phyloP scores from a whole-genome alignment of 2,113 vertebrate species.

The Perca fluviatilis region DNA sequence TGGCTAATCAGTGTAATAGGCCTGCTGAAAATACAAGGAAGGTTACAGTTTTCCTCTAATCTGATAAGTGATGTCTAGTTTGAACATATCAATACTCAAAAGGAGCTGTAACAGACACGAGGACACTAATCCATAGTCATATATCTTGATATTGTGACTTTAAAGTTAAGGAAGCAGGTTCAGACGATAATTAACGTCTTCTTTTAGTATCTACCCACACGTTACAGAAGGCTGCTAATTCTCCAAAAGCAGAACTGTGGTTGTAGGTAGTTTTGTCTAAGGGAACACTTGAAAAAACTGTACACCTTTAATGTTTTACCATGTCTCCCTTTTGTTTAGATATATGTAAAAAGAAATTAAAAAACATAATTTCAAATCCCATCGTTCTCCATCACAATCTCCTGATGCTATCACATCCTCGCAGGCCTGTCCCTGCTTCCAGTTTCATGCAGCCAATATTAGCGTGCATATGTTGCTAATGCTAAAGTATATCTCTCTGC shows the following conservation, averaged over 20 bases:
- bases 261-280: not conserved
- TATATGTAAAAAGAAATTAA: not conserved
- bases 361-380: not conserved
- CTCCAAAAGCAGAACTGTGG: not conserved
- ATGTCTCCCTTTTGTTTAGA: not conserved
- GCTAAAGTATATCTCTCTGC: not conserved
- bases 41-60: not conserved
- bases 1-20: not conserved
- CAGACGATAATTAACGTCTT: too few species aligned
- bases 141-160: not conserved
- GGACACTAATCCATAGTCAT: not conserved
- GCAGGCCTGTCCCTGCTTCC: not conserved
- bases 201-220: too few species aligned
- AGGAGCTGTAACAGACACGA: not conserved
- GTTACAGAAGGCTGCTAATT: too few species aligned
- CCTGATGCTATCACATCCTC: not conserved
- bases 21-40: not conserved
- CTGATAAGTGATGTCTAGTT: not conserved
- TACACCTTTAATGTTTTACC: not conserved
- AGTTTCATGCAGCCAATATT: not conserved
- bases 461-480: not conserved
- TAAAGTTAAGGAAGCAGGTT: not conserved
- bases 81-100: not conserved
- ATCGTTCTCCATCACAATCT: not conserved
- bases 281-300: not conserved